Evolutionary conservation across 2,888 invertebrate genomes (phyloP).

Genomic region (Acanthosepion esculentum): DNA sequence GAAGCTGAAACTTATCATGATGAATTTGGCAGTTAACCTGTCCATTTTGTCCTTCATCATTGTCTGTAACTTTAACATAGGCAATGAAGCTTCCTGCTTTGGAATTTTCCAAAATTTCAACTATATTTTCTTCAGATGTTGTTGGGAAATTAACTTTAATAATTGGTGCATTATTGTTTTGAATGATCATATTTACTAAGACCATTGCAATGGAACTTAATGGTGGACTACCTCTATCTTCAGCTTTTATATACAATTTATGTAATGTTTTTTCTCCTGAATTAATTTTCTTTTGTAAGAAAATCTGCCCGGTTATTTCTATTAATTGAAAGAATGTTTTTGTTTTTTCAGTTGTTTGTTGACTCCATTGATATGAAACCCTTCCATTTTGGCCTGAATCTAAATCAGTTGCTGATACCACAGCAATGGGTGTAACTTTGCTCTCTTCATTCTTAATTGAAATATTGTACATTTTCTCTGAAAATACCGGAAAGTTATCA

Average conservation of each 20-base stretch:
- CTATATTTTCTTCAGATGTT: neutral
- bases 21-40: neutral
- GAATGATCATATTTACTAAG: neutral
- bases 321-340: neutral
- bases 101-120: neutral
- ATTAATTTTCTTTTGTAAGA: neutral
- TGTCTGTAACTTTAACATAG: neutral
- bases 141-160: neutral
- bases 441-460: neutral
- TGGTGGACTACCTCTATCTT: neutral
- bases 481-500: neutral
- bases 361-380: neutral
- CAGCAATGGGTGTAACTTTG: neutral
- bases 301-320: neutral
- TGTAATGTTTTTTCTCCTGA: neutral
- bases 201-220: slow-evolving; percentile 24
- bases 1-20: slow-evolving; percentile 40
- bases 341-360: neutral
- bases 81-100: neutral
- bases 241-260: neutral
- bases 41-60: slow-evolving; percentile 34
- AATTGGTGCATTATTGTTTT: neutral
- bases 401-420: neutral
- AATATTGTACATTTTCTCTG: neutral
- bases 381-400: neutral